These are phyloP conservation scores for Caenorhabditis becei DNA, from an alignment of 2,888 invertebrate species.

Conservation along the genomic window DNA sequence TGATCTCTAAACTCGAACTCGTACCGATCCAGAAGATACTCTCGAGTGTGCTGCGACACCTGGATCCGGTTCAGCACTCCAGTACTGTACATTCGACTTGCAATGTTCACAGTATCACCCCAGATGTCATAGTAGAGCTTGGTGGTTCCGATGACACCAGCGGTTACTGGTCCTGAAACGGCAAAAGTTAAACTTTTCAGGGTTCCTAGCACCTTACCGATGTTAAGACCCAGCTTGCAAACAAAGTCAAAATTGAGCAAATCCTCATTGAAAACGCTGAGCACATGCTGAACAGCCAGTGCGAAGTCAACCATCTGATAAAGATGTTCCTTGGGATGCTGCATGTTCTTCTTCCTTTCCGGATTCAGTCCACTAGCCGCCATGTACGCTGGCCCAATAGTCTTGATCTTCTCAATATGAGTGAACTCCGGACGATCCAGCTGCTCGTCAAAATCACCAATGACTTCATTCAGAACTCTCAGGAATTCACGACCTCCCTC, in stretches of 20 bases:
- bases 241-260: conserved; percentile 92
- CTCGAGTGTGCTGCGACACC: conserved; percentile 79
- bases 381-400: conserved; percentile 90
- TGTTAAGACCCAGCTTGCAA: conserved; percentile 87
- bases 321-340: conserved; percentile 80
- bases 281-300: conserved; percentile 91
- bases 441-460: conserved; percentile 95
- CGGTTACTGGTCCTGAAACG: conserved; percentile 91
- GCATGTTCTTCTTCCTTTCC: conserved; percentile 85
- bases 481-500: conserved; percentile 93
- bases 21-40: conserved; percentile 86
- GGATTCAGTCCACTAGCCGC: conserved; percentile 96
- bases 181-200: neutral
- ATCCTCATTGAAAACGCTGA: conserved; percentile 92
- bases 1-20: conserved; percentile 94
- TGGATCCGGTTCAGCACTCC: conserved; percentile 90
- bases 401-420: conserved; percentile 94
- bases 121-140: conserved; percentile 98
- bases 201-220: conserved; percentile 83
- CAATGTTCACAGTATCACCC: conserved; percentile 98
- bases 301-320: conserved; percentile 91
- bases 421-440: conserved; percentile 86
- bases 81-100: conserved; percentile 97
- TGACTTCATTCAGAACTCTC: conserved; percentile 92
- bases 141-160: conserved; percentile 92